phyloP scores from a whole-genome alignment of 2,113 vertebrate genomes.

The Phyllostomus discolor region DNA sequence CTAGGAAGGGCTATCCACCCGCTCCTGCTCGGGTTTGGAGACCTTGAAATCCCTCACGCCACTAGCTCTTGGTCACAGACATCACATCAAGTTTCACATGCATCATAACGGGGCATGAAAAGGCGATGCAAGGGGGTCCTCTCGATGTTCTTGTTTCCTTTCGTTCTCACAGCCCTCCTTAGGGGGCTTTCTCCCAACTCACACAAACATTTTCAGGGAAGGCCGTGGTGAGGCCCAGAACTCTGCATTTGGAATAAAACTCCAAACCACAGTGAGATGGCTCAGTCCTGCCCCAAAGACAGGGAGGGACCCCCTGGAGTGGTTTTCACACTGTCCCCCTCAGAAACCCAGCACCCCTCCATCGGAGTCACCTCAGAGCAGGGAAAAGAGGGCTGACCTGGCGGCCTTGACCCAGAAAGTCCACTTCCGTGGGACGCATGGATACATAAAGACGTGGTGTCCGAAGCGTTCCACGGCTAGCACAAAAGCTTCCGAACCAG shows the following conservation, averaged over 20 bases:
- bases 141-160: background rate
- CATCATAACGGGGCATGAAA: background rate
- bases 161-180: background rate
- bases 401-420: background rate
- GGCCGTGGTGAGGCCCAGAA: background rate
- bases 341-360: background rate
- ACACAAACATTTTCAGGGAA: background rate
- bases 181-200: background rate
- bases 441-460: background rate
- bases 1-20: background rate
- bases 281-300: background rate
- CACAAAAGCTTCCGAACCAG: background rate
- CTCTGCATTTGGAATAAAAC: background rate
- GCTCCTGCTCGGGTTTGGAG: background rate
- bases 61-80: background rate
- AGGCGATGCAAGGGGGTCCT: fast-evolving
- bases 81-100: background rate
- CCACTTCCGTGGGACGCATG: background rate
- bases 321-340: background rate
- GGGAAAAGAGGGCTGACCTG: background rate
- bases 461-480: background rate
- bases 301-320: background rate
- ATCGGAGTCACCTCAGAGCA: background rate
- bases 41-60: background rate
- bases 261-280: background rate